Evolutionary conservation across 2,113 vertebrate species (phyloP), one percentile per base, ranked within the genome.

Genomic region (Pseudorectes ferrugineus): DNA sequence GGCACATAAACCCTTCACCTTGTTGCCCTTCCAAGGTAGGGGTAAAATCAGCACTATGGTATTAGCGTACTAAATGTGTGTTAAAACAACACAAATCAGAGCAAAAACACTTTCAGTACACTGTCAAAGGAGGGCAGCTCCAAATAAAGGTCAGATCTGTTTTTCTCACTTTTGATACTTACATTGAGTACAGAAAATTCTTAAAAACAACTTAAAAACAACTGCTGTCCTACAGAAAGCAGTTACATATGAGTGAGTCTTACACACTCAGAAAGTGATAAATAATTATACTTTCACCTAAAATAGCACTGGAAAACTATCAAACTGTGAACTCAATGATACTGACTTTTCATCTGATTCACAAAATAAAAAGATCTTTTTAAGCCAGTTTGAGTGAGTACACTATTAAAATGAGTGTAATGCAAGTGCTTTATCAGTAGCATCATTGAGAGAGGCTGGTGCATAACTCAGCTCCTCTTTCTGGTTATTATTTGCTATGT

Each of bases 221-320:
- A 77, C 59, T 65, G 28, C 84, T 63, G 35, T 78, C 35, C 74
- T 83, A 84, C 35, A 63, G 59, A 67, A 55, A 92, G 62, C 22
- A 71, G 75, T 55, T 76, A 57, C 16, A 36, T 35, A 71, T 38
- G 21, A 85, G 62, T 76, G 68, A 93, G 51, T 4, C 51, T 85
- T 79, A 68, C 57, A 92, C 0, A 3, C 48, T 68, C 49, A 85
- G 73, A 78, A 77, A 79, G 72, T 73, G 66, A 92, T 43, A 92
- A 92, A 91, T 92, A 94, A 92, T 84, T 79, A 82, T 5, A 8
- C 67, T 92, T 92, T 88, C 77, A 94, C 65, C 80, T 89, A 95
- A 97, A 96, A 93, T 51, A 91, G 46, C 72, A 92, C 12, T 0
- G 0, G 90, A 62, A 95, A 92, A 93, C 89, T 83, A 94, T 65